These are phyloP conservation scores for Elysia chlorotica DNA, from an alignment of 1,140 invertebrate genomes.

Conservation along the genomic window DNA sequence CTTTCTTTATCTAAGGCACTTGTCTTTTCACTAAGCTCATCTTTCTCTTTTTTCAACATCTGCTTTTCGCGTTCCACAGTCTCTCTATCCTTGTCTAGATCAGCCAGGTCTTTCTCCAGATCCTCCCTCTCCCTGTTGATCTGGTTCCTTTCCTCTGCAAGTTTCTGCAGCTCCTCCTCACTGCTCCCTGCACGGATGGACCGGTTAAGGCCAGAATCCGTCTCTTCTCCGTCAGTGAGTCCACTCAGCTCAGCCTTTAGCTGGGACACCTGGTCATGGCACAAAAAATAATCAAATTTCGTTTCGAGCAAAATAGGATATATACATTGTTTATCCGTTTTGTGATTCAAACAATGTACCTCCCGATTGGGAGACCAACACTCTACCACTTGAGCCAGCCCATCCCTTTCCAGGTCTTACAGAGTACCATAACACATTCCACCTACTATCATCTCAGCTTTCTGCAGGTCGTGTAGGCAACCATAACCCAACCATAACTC, in stretches of 20 bases:
- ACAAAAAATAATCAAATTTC: too few species aligned
- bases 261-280: constrained; percentile 5
- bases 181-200: constrained; percentile 2
- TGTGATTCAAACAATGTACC: too few species aligned
- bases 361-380: too few species aligned
- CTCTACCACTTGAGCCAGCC: too few species aligned
- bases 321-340: too few species aligned
- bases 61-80: constrained; percentile 10
- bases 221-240: constrained; percentile 1
- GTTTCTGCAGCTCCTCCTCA: constrained; percentile 1
- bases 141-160: constrained; percentile 8
- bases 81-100: constrained; percentile 6
- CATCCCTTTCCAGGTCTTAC: too few species aligned
- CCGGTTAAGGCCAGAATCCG: not conserved
- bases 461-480: constrained; percentile 45
- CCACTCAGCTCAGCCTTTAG: constrained; percentile 19
- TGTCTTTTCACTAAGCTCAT: not conserved
- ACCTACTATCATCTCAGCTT: constrained; percentile 44
- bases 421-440: too few species aligned
- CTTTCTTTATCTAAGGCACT: constrained; percentile 1
- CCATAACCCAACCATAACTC: too few species aligned
- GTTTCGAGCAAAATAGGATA: too few species aligned
- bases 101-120: constrained; percentile 19
- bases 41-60: constrained; percentile 5
- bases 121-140: constrained; percentile 13